Conservation (phyloP, 2,113 vertebrate species). For the Seriola quinqueradiata region DNA sequence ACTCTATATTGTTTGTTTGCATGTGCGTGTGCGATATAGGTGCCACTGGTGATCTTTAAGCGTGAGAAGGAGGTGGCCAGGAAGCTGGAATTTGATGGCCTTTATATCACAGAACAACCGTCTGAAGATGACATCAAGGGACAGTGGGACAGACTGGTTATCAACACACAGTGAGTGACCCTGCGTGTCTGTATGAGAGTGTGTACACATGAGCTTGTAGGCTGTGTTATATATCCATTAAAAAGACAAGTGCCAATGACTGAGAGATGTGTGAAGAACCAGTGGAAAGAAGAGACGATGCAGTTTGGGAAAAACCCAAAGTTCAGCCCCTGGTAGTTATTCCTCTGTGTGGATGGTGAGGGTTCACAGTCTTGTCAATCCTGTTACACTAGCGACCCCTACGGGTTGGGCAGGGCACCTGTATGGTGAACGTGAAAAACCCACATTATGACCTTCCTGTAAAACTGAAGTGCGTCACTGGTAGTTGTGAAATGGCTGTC, state of each 20-base stretch:
- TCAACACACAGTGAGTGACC: constrained; percentile 96
- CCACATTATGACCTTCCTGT: no score
- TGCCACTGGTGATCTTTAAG: constrained; percentile 97
- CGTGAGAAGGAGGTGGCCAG: constrained; percentile 97
- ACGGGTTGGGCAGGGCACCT: no score
- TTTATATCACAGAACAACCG: constrained; percentile 97
- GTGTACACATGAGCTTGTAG: neutral
- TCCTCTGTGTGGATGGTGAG: no score
- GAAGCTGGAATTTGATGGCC: constrained; percentile 96
- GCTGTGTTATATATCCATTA: neutral
- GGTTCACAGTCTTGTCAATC: no score
- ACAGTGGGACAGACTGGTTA: constrained; percentile 97
- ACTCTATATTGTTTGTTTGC: neutral
- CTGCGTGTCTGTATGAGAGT: neutral
- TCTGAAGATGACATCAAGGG: constrained; percentile 99
- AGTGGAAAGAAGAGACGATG: neutral
- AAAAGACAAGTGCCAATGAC: neutral
- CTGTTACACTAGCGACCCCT: no score
- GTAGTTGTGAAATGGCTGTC: no score
- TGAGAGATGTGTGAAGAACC: neutral
- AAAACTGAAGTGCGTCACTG: no score
- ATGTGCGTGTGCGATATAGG: constrained; percentile 78
- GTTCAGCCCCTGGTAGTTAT: no score
- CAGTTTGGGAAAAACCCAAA: no score
- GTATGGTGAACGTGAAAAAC: no score